Evolutionary conservation across 2,888 invertebrate genomes (phyloP).

Genomic region (Odontocolon sp.): DNA sequence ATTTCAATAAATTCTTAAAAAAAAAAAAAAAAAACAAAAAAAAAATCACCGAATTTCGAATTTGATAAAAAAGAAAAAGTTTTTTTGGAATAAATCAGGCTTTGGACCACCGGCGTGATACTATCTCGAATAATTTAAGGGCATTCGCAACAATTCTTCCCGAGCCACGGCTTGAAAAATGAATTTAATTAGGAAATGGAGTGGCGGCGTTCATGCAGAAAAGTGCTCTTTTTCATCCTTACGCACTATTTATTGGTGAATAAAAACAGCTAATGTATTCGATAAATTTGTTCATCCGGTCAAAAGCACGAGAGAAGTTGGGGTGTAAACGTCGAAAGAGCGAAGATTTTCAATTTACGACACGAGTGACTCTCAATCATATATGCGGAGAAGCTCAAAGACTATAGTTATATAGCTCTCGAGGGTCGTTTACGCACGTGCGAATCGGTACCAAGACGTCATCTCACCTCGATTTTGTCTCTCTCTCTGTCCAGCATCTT

Average conservation of each 20-base stretch:
- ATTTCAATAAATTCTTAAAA: no score
- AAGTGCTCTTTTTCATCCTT: not conserved
- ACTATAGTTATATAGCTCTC: constrained; percentile 3
- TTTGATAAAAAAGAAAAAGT: no score
- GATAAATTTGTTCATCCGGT: constrained; percentile 22
- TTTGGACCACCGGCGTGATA: no score
- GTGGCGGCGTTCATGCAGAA: no score
- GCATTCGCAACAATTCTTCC: no score
- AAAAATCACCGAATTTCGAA: no score
- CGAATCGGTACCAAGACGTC: constrained; percentile 17
- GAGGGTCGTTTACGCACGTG: constrained; percentile 11
- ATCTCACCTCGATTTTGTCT: constrained; percentile 15
- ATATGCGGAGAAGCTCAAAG: constrained; percentile 26
- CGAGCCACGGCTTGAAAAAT: no score
- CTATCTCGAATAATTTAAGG: no score
- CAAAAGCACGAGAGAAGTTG: constrained; percentile 35
- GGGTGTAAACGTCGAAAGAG: constrained; percentile 46
- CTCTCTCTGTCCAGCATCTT: not conserved
- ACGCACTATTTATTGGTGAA: not conserved
- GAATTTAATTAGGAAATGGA: no score
- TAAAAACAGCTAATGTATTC: constrained; percentile 21
- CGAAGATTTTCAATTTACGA: constrained; percentile 47
- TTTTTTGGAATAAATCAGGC: no score
- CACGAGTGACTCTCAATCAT: constrained; percentile 50
- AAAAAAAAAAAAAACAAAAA: no score